phyloP scores from a whole-genome alignment of 2,888 invertebrate species.

The Agrotis segetum region DNA sequence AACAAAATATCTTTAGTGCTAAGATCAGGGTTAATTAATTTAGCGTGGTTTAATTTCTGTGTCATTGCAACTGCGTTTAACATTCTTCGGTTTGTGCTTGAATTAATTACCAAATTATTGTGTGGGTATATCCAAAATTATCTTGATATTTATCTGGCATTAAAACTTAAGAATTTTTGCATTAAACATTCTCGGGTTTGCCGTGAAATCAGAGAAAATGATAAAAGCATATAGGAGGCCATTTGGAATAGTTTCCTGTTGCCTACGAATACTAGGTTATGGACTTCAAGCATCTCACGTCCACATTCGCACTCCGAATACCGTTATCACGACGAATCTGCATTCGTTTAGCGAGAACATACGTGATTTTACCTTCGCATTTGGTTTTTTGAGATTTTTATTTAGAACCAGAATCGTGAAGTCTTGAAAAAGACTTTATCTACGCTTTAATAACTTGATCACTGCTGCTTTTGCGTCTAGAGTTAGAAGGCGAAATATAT shows the following conservation, averaged over 20 bases:
- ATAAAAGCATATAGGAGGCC: conserved; percentile 45
- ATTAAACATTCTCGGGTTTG: conserved; percentile 47
- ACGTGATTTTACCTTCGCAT: conserved; percentile 68
- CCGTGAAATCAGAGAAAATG: conserved; percentile 50
- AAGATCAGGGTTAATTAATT: conserved; percentile 44
- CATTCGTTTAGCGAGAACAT: conserved; percentile 71
- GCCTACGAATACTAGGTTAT: conserved; percentile 65
- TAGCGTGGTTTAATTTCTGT: conserved; percentile 43
- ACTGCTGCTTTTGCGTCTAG: conserved; percentile 2
- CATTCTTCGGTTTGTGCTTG: conserved; percentile 33
- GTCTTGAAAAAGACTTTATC: conserved; percentile 1
- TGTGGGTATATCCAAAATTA: conserved; percentile 28
- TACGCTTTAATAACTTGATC: not conserved
- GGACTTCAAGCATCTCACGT: conserved; percentile 78
- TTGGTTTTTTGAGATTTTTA: conserved; percentile 53
- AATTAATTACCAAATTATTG: conserved; percentile 43
- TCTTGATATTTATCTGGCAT: conserved; percentile 31
- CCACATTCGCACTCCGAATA: conserved; percentile 73
- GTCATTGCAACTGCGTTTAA: conserved; percentile 51
- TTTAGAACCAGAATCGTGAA: conserved; percentile 24
- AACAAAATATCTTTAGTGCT: conserved; percentile 19
- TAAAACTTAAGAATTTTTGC: conserved; percentile 27
- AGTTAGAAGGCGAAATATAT: conserved; percentile 29
- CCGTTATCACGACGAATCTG: conserved; percentile 78
- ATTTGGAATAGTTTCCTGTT: conserved; percentile 56